Evolutionary conservation across 1,140 invertebrate species (phyloP).

Genomic region (Bombus terrestris): DNA sequence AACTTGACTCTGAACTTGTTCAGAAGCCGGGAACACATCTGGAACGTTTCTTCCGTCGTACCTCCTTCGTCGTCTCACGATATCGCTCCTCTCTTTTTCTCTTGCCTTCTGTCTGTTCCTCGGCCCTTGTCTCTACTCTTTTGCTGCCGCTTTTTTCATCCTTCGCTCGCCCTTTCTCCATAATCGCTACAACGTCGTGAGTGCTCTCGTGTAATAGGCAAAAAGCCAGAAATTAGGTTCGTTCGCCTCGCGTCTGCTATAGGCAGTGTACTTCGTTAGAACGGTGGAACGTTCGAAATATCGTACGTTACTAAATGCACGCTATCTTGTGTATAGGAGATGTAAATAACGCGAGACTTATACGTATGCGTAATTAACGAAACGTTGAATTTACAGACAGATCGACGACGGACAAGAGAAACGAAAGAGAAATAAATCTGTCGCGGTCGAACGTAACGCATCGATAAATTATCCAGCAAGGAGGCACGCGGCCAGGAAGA

Average conservation of each 20-base stretch:
- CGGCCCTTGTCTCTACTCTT: constrained; percentile 40
- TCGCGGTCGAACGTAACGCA: neutral
- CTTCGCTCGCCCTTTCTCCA: constrained; percentile 40
- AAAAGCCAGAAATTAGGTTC: constrained; percentile 66
- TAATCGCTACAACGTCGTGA: constrained; percentile 52
- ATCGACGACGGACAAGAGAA: neutral
- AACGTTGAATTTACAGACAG: neutral
- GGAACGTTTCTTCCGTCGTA: constrained; percentile 75
- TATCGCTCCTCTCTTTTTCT: neutral
- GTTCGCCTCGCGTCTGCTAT: constrained; percentile 2
- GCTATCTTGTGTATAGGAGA: neutral
- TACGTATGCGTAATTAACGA: neutral
- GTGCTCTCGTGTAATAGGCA: constrained; percentile 63
- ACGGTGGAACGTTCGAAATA: neutral
- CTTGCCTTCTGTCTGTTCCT: constrained; percentile 31
- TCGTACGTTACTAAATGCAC: neutral
- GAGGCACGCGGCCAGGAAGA: neutral
- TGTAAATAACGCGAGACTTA: neutral
- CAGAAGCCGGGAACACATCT: constrained; percentile 75
- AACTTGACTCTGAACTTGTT: constrained; percentile 75
- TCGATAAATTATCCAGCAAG: neutral
- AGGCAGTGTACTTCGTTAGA: neutral
- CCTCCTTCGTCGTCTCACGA: constrained; percentile 27
- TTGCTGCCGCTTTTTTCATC: constrained; percentile 25
- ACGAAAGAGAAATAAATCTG: neutral